phyloP scores from a whole-genome alignment of 2,888 invertebrate genomes.

The Athripsodes cinereus region DNA sequence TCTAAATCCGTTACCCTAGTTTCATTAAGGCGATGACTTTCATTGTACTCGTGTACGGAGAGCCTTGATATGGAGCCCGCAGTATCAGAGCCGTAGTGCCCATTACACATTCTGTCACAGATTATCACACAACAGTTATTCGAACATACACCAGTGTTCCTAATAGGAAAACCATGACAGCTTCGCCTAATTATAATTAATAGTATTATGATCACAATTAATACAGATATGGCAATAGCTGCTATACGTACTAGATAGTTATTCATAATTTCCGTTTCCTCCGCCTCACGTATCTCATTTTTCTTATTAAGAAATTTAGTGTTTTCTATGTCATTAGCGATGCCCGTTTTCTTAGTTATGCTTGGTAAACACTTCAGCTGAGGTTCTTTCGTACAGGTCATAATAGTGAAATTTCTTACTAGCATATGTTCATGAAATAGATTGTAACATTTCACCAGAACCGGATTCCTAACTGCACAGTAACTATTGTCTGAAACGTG shows the following conservation, averaged over 20 bases:
- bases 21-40: slow-evolving; percentile 53
- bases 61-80: slow-evolving; percentile 55
- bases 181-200: slow-evolving; percentile 53
- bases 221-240: slow-evolving; percentile 48
- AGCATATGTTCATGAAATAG: slow-evolving; percentile 57
- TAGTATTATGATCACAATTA: slow-evolving; percentile 48
- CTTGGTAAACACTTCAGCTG: slow-evolving; percentile 55
- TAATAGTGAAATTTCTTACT: slow-evolving; percentile 55
- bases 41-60: slow-evolving; percentile 58
- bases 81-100: slow-evolving; percentile 48
- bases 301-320: slow-evolving; percentile 43
- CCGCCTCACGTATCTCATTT: slow-evolving; percentile 30
- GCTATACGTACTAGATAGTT: slow-evolving; percentile 47
- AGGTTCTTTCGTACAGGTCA: slow-evolving; percentile 50
- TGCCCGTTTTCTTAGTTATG: slow-evolving; percentile 35
- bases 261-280: slow-evolving; percentile 33
- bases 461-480: slow-evolving; percentile 53
- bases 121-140: slow-evolving; percentile 38
- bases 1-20: slow-evolving; percentile 48
- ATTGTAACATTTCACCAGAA: slow-evolving; percentile 59
- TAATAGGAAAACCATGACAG: slow-evolving; percentile 47
- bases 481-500: slow-evolving; percentile 51
- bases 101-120: slow-evolving; percentile 42
- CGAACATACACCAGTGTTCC: slow-evolving; percentile 40
- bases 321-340: slow-evolving; percentile 40